These are phyloP conservation scores for Slavum lentiscoides DNA, from an alignment of 2,888 invertebrate genomes.

Conservation along the genomic window DNA sequence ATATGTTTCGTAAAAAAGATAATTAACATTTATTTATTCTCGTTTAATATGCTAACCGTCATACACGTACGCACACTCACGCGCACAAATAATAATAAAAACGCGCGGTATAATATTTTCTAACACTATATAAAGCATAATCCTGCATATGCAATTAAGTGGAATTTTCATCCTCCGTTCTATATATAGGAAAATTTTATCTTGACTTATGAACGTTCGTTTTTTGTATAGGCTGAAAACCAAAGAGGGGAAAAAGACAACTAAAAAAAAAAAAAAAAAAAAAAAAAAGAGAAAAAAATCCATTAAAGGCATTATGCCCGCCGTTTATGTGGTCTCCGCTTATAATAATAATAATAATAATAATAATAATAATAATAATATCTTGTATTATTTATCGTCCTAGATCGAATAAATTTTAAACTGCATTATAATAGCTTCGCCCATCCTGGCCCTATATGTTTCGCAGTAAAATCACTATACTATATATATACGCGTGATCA, in stretches of 20 bases:
- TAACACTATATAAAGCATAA: neutral
- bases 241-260: neutral
- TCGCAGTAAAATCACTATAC: neutral
- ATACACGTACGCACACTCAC: neutral
- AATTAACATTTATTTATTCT: neutral
- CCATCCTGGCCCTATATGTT: neutral
- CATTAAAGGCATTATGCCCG: conserved; percentile 28
- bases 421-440: conserved; percentile 29
- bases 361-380: conserved; percentile 31
- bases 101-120: neutral
- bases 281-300: conserved; percentile 23
- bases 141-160: conserved; percentile 20
- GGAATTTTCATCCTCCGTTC: neutral
- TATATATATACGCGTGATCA: conserved; percentile 13
- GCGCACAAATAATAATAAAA: too few species aligned
- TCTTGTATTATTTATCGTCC: conserved; percentile 34
- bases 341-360: conserved; percentile 32
- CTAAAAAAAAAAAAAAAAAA: conserved; percentile 3
- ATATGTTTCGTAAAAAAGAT: neutral
- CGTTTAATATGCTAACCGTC: neutral
- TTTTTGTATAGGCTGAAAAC: conserved; percentile 18
- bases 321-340: conserved; percentile 30
- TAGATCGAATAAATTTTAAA: conserved; percentile 44
- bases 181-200: conserved; percentile 13
- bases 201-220: conserved; percentile 7